Evolutionary conservation across 2,888 invertebrate species (phyloP).

Genomic region (Uropetala carovei): DNA sequence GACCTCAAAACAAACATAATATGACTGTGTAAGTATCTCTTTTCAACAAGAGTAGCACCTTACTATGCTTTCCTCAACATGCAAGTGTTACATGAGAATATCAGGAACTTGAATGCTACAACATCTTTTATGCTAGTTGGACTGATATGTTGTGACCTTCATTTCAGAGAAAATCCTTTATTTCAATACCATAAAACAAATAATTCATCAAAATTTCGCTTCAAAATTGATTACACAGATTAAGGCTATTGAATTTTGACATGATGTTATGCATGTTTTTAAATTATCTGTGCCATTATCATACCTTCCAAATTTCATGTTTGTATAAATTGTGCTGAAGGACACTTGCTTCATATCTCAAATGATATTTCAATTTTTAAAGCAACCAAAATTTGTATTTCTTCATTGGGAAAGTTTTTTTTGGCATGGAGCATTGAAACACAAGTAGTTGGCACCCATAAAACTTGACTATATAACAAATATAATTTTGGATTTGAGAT

Average conservation of each 20-base stretch:
- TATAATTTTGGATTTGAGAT: neutral
- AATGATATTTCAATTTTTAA: neutral
- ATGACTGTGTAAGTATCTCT: constrained; percentile 52
- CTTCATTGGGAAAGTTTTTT: neutral
- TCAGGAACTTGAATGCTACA: constrained; percentile 52
- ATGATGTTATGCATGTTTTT: neutral
- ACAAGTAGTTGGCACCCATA: neutral
- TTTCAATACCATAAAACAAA: neutral
- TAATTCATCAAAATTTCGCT: neutral
- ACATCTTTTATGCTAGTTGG: neutral
- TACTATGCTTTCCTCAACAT: constrained; percentile 55
- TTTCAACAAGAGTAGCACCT: constrained; percentile 62
- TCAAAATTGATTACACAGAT: neutral
- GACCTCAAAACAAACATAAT: constrained; percentile 44
- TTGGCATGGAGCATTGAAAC: neutral
- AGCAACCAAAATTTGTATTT: neutral
- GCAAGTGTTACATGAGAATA: constrained; percentile 54
- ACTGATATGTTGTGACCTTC: constrained; percentile 51
- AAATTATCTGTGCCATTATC: neutral
- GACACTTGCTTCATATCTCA: constrained; percentile 38
- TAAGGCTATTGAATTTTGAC: constrained; percentile 14
- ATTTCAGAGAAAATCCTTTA: constrained; percentile 33
- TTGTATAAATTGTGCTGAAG: constrained; percentile 11
- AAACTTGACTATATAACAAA: neutral
- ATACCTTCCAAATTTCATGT: neutral